phyloP scores from a whole-genome alignment of 37 sponge, comb jelly and placozoan genomes.

The Oscarella lobularis region DNA sequence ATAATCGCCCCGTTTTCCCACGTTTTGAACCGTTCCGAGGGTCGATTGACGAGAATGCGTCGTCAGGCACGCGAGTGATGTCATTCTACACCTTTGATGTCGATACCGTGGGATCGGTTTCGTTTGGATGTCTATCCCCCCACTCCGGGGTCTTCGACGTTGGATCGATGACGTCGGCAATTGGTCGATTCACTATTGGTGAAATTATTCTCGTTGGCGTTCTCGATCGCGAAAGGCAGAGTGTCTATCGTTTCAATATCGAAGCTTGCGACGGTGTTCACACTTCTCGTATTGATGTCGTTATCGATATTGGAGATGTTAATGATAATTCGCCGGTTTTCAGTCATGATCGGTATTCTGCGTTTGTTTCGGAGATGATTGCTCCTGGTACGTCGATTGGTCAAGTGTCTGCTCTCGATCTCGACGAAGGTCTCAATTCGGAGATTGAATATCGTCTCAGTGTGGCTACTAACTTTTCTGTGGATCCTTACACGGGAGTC shows the following conservation, averaged over 20 bases:
- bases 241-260: not conserved
- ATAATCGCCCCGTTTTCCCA: not conserved
- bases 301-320: not conserved
- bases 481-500: not conserved
- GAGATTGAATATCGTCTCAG: not conserved
- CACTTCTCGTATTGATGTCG: not conserved
- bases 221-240: not conserved
- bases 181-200: not conserved
- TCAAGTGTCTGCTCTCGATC: not conserved
- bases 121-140: too few species aligned
- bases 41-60: not conserved
- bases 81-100: not conserved
- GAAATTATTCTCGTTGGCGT: not conserved
- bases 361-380: not conserved
- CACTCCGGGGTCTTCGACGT: not conserved
- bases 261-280: not conserved
- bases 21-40: not conserved
- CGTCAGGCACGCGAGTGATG: not conserved
- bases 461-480: not conserved
- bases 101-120: too few species aligned
- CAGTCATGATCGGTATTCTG: not conserved
- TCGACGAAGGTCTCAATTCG: not conserved
- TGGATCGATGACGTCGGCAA: not conserved
- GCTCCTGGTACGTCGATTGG: not conserved
- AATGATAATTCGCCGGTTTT: not conserved